Conservation (phyloP, 2,113 vertebrate species). For the Sorex araneus region DNA sequence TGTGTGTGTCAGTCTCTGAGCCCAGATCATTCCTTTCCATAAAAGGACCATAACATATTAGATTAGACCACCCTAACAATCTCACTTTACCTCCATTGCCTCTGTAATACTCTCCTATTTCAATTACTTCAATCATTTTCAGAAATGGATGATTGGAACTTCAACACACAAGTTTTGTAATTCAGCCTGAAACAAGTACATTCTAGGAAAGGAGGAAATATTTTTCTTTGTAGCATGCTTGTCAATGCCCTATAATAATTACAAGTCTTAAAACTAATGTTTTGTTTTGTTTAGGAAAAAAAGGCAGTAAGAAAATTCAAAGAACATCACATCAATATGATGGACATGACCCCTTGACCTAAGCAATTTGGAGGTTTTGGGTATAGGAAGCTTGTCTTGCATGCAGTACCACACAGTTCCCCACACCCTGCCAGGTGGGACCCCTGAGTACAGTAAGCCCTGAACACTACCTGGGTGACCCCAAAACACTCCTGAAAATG, state of each 20-base stretch:
- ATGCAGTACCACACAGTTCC: too few species aligned
- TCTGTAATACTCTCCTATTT: neutral
- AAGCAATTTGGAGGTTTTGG: neutral
- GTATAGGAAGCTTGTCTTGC: neutral
- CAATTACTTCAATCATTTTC: neutral
- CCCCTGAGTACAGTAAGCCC: too few species aligned
- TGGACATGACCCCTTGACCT: neutral
- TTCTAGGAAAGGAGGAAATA: neutral
- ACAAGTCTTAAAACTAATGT: too few species aligned
- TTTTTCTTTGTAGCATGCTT: too few species aligned
- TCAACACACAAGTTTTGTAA: neutral
- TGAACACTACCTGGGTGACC: too few species aligned
- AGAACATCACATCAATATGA: neutral
- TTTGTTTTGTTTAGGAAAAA: neutral
- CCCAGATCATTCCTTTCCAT: neutral
- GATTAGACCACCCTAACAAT: neutral
- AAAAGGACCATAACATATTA: neutral
- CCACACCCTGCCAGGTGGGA: too few species aligned
- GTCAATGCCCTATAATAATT: too few species aligned
- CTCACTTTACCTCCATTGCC: neutral
- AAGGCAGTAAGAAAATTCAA: slow-evolving; percentile 33
- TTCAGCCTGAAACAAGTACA: neutral
- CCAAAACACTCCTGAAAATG: too few species aligned
- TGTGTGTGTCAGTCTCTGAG: neutral
- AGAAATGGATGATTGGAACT: slow-evolving; percentile 35